Evolutionary conservation across 2,888 invertebrate species (phyloP).

Genomic region (Homarus gammarus): DNA sequence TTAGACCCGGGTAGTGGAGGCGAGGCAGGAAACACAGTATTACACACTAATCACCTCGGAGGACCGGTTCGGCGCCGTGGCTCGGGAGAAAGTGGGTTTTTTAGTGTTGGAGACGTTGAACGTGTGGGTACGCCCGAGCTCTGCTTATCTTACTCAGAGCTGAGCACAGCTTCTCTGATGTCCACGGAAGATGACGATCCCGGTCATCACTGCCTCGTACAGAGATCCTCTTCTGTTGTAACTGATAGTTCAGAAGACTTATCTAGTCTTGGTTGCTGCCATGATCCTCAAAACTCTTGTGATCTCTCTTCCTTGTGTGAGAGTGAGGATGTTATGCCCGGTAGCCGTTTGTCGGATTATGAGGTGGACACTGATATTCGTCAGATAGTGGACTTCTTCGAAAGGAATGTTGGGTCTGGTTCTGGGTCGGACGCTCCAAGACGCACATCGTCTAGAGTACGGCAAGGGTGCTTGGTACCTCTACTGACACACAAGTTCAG

Average conservation of each 20-base stretch:
- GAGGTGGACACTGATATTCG: conserved; percentile 79
- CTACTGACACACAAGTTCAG: conserved; percentile 68
- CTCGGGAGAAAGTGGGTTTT: conserved; percentile 93
- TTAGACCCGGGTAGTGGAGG: conserved; percentile 69
- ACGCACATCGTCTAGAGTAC: conserved; percentile 46
- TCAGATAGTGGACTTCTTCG: conserved; percentile 92
- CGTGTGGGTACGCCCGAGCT: conserved; percentile 80
- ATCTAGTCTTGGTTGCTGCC: conserved; percentile 87
- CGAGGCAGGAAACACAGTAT: conserved; percentile 44
- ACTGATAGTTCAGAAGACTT: conserved; percentile 93
- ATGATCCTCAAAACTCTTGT: conserved; percentile 82
- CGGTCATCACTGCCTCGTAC: conserved; percentile 83
- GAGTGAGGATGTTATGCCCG: conserved; percentile 41
- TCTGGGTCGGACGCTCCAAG: conserved; percentile 31
- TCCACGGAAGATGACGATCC: conserved; percentile 78
- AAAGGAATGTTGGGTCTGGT: conserved; percentile 82
- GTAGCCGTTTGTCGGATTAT: conserved; percentile 34
- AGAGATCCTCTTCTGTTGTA: conserved; percentile 89
- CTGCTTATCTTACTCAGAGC: conserved; percentile 76
- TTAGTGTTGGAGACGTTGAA: conserved; percentile 89
- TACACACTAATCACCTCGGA: conserved; percentile 75
- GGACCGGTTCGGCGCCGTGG: conserved; percentile 85
- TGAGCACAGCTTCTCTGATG: conserved; percentile 79
- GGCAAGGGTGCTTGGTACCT: conserved; percentile 67
- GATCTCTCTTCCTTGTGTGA: conserved; percentile 54